phyloP scores from a whole-genome alignment of 2,797 vertebrate species.

The Girardinus metallicus region DNA sequence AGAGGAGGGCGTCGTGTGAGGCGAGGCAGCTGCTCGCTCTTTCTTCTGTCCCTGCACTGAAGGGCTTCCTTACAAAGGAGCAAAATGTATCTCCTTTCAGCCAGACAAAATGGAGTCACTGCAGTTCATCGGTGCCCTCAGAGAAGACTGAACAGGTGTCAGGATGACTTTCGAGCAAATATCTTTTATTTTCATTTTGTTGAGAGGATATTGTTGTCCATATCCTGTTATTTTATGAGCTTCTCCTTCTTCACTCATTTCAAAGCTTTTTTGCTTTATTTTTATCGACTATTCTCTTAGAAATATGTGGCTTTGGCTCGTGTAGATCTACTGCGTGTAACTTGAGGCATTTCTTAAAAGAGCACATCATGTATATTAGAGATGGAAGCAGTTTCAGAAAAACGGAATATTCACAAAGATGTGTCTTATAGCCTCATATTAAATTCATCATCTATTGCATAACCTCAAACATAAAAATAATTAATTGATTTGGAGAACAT shows the following conservation, averaged over 20 bases:
- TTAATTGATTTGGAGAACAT: background rate
- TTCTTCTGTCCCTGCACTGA: constrained; percentile 52
- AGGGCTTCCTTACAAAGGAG: constrained; percentile 63
- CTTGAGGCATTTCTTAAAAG: background rate
- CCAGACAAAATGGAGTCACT: constrained; percentile 51
- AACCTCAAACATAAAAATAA: background rate
- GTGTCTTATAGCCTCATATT: background rate
- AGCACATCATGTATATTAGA: constrained; percentile 11
- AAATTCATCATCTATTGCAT: background rate
- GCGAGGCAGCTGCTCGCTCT: constrained; percentile 66
- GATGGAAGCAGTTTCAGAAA: constrained; percentile 42
- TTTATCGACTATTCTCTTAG: constrained; percentile 19
- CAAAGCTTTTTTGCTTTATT: constrained; percentile 18
- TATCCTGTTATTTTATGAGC: constrained; percentile 15
- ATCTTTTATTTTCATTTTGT: constrained; percentile 31
- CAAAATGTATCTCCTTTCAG: constrained; percentile 66
- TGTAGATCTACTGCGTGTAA: background rate
- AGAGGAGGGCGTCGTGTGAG: constrained; percentile 54
- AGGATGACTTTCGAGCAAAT: constrained; percentile 40
- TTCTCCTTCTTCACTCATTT: constrained; percentile 14
- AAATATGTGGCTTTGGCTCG: constrained; percentile 10
- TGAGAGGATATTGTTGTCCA: constrained; percentile 7
- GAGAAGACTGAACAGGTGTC: constrained; percentile 67
- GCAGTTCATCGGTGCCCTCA: constrained; percentile 49
- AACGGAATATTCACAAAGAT: background rate